Conservation (phyloP, 2,888 invertebrate genomes). For the Caradrina kadenii region DNA sequence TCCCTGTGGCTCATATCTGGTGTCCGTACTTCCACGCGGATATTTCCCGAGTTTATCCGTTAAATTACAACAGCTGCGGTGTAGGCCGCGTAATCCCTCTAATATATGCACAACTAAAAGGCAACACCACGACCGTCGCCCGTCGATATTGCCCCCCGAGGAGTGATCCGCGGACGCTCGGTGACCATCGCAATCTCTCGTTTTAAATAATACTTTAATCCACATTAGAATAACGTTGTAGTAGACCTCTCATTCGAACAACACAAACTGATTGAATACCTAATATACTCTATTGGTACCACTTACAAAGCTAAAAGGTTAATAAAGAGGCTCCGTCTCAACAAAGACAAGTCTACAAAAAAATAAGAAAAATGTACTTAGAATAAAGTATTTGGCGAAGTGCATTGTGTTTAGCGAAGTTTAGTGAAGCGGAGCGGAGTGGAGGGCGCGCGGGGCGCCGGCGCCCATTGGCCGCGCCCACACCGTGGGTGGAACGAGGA, state of each 20-base stretch:
- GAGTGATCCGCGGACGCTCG: conserved; percentile 80
- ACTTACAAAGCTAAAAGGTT: conserved; percentile 34
- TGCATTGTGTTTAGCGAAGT: conserved; percentile 73
- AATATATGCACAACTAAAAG: conserved; percentile 90
- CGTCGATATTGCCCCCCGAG: conserved; percentile 77
- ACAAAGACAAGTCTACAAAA: conserved; percentile 39
- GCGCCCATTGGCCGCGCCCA: conserved; percentile 89
- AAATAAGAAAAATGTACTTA: conserved; percentile 52
- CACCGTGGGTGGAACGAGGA: conserved; percentile 84
- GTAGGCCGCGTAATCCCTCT: conserved; percentile 78
- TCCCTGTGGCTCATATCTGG: conserved; percentile 65
- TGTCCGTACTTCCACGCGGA: conserved; percentile 77
- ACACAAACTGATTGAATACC: conserved; percentile 14
- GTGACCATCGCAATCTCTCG: conserved; percentile 74
- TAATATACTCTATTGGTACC: conserved; percentile 17
- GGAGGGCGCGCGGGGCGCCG: conserved; percentile 71
- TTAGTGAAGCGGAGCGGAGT: conserved; percentile 71
- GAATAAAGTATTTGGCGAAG: conserved; percentile 61
- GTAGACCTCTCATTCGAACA: conserved; percentile 22
- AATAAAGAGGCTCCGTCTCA: conserved; percentile 30
- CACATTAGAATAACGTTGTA: conserved; percentile 39
- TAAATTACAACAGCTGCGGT: conserved; percentile 81
- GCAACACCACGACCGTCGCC: conserved; percentile 71
- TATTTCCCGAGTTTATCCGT: conserved; percentile 81
- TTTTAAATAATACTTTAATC: conserved; percentile 71